Evolutionary conservation across 2,888 invertebrate species (phyloP).

Genomic region (Oscheius sp.): DNA sequence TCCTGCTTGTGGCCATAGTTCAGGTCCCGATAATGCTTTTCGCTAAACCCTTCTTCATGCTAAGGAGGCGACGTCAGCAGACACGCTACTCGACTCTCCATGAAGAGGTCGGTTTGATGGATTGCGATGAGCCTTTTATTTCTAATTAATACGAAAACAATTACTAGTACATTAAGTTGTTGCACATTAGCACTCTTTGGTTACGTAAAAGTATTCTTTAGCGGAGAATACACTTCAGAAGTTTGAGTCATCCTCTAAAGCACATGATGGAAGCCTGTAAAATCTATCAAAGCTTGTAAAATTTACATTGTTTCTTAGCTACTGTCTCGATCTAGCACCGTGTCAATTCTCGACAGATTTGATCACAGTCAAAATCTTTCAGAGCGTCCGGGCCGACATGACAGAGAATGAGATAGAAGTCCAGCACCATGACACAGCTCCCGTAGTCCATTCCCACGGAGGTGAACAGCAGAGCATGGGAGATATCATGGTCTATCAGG

Average conservation of each 20-base stretch:
- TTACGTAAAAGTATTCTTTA: too few relatives aligned
- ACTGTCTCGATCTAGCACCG: too few relatives aligned
- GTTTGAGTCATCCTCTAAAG: too few relatives aligned
- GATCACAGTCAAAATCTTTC: conserved; percentile 13
- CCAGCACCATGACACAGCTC: conserved; percentile 53
- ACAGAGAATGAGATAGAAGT: conserved; percentile 71
- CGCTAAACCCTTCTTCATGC: conserved; percentile 87
- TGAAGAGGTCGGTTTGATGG: conserved; percentile 33
- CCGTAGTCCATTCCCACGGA: conserved; percentile 40
- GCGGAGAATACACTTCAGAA: too few relatives aligned
- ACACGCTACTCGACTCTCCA: conserved; percentile 27
- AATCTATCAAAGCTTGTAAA: too few relatives aligned
- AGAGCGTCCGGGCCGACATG: conserved; percentile 73
- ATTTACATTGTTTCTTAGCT: too few relatives aligned
- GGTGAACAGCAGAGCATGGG: conserved; percentile 69
- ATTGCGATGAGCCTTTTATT: too few relatives aligned
- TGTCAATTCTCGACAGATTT: too few relatives aligned
- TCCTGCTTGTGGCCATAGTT: conserved; percentile 85
- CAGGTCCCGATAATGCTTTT: conserved; percentile 94
- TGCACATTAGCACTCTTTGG: too few relatives aligned
- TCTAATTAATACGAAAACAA: too few relatives aligned
- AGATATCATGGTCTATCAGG: conserved; percentile 73
- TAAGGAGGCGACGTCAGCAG: conserved; percentile 25
- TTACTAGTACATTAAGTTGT: too few relatives aligned
- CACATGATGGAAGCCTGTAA: too few relatives aligned